Evolutionary conservation across 2,888 invertebrate genomes (phyloP).

Genomic region (Hypomecis atomaria): DNA sequence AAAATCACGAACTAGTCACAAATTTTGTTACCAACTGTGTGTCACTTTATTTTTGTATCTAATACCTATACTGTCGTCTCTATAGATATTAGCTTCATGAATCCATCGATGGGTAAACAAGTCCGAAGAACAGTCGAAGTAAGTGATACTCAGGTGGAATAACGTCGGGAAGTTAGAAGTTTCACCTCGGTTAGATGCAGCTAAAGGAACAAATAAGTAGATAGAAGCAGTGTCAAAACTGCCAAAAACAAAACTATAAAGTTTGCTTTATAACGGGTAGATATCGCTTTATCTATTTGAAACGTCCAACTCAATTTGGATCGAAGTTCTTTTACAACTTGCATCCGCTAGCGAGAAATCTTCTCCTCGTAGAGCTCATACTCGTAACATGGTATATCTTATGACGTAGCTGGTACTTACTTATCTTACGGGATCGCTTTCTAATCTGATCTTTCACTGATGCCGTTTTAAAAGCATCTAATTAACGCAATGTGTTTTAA

Average conservation of each 20-base stretch:
- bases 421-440: constrained; percentile 43
- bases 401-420: constrained; percentile 35
- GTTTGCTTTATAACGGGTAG: constrained; percentile 79
- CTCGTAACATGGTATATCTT: constrained; percentile 43
- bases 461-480: constrained; percentile 47
- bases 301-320: constrained; percentile 80
- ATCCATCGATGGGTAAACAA: constrained; percentile 61
- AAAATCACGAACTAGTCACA: no score
- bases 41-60: no score
- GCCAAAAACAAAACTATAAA: constrained; percentile 86
- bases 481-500: constrained; percentile 57
- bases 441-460: no score
- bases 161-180: constrained; percentile 79
- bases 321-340: constrained; percentile 65
- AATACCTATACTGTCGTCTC: no score
- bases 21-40: no score
- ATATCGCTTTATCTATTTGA: constrained; percentile 81
- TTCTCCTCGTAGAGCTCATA: constrained; percentile 45
- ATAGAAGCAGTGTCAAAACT: constrained; percentile 82
- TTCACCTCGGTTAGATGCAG: constrained; percentile 75
- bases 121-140: constrained; percentile 59
- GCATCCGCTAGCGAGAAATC: constrained; percentile 45
- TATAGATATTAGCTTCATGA: no score
- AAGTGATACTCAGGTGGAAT: constrained; percentile 73
- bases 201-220: constrained; percentile 82